Conservation (phyloP, 2,113 vertebrate species). For the Cochlearius cochlearius region DNA sequence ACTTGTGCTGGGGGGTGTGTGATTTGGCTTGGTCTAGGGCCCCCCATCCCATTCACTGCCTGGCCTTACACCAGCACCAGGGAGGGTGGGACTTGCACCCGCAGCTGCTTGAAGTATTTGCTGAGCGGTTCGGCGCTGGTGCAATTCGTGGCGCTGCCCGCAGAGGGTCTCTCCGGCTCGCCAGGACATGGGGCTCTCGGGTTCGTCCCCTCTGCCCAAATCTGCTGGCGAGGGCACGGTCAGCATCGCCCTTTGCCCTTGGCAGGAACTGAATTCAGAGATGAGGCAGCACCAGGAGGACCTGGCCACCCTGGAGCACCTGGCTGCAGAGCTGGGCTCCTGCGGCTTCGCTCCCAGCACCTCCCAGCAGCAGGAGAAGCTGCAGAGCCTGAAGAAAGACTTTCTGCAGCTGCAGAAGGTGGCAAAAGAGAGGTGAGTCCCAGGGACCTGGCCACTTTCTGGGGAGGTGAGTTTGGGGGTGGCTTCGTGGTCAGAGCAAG, state of each 20-base stretch:
- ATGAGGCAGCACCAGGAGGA: conserved; percentile 85
- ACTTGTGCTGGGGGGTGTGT: background rate
- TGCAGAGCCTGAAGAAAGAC: conserved; percentile 81
- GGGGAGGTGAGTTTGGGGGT: background rate
- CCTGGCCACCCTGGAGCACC: conserved; percentile 79
- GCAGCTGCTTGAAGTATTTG: background rate
- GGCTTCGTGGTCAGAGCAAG: background rate
- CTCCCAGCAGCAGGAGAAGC: conserved; percentile 79
- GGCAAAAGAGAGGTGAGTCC: conserved; percentile 82
- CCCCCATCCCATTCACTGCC: background rate
- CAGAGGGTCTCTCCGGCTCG: background rate
- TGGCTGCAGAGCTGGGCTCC: conserved; percentile 81
- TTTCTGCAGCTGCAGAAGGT: conserved; percentile 83
- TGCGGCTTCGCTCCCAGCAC: conserved; percentile 70
- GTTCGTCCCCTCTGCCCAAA: background rate
- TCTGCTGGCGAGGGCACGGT: background rate
- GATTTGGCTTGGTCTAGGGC: background rate
- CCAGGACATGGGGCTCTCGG: rapidly evolving
- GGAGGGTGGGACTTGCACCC: background rate
- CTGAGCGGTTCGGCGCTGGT: background rate
- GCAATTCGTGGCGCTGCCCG: background rate
- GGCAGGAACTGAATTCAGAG: conserved; percentile 86
- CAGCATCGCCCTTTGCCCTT: background rate
- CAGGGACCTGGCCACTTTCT: rapidly evolving
- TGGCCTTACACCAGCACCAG: background rate